phyloP scores from a whole-genome alignment of 1,140 invertebrate genomes.

The Cyclargus thomasi region DNA sequence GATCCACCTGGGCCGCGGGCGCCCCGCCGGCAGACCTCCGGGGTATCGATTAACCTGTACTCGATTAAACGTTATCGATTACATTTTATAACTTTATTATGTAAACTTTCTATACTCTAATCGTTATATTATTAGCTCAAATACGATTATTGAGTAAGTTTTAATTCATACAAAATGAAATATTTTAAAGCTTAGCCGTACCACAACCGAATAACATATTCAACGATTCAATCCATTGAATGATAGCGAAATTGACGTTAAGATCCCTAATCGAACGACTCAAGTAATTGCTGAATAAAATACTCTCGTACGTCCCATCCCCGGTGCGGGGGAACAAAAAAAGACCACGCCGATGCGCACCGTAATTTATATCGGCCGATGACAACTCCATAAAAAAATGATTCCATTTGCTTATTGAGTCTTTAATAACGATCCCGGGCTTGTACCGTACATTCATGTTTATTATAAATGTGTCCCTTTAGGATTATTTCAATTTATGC shows the following conservation, averaged over 20 bases:
- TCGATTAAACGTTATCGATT: slow-evolving; percentile 8
- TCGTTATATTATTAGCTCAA: not conserved
- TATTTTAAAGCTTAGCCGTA: too few species aligned
- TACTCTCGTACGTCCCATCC: slow-evolving; percentile 70
- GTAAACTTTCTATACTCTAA: not conserved
- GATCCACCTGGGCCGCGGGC: slow-evolving; percentile 44
- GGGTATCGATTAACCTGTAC: slow-evolving; percentile 10
- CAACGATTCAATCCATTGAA: slow-evolving; percentile 51
- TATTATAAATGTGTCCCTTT: slow-evolving; percentile 29
- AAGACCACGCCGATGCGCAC: slow-evolving; percentile 34
- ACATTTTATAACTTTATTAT: slow-evolving; percentile 19
- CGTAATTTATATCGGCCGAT: slow-evolving; percentile 71
- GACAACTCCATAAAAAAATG: slow-evolving; percentile 74
- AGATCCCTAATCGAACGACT: slow-evolving; percentile 66
- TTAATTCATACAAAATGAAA: too few species aligned
- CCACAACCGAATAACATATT: too few species aligned
- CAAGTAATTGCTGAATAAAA: slow-evolving; percentile 74
- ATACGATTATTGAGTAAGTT: not conserved
- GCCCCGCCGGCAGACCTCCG: slow-evolving; percentile 42
- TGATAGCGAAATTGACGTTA: slow-evolving; percentile 71
- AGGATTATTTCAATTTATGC: slow-evolving; percentile 18
- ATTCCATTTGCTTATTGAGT: slow-evolving; percentile 75
- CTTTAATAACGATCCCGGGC: slow-evolving; percentile 65
- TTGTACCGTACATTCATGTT: slow-evolving; percentile 51
- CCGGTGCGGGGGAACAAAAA: slow-evolving; percentile 52